Conservation (phyloP, 2,797 vertebrate species). For the Catostomus latipinnis region DNA sequence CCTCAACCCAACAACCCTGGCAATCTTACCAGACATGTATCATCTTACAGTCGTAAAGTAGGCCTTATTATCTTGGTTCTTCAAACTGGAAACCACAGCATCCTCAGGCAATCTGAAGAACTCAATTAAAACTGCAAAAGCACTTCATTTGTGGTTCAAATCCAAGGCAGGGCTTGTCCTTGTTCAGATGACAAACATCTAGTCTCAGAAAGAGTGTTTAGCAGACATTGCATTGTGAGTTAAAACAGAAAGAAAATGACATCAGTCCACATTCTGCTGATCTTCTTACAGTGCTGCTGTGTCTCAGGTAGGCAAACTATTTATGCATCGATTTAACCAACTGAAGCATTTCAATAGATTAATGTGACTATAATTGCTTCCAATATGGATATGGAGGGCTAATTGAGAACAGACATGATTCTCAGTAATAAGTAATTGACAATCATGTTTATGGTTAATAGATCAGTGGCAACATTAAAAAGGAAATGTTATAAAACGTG, state of each 20-base stretch:
- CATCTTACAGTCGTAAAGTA: slow-evolving; percentile 1
- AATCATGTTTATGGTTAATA: too few relatives aligned
- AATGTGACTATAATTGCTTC: too few relatives aligned
- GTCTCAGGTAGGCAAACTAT: slow-evolving; percentile 39
- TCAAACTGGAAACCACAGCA: neutral
- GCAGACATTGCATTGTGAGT: neutral
- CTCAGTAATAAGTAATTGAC: too few relatives aligned
- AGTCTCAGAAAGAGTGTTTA: neutral
- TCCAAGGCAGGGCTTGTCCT: slow-evolving; percentile 18
- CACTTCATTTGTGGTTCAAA: slow-evolving; percentile 30
- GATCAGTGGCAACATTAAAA: too few relatives aligned
- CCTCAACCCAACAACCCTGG: too few relatives aligned
- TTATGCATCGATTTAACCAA: neutral
- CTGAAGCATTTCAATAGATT: too few relatives aligned
- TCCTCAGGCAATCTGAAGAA: slow-evolving; percentile 3
- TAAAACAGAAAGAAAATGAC: slow-evolving; percentile 8
- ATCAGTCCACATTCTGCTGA: slow-evolving; percentile 19
- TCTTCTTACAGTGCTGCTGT: slow-evolving; percentile 31
- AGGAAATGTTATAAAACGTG: too few relatives aligned
- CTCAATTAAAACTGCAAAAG: slow-evolving; percentile 17
- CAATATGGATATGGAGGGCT: too few relatives aligned
- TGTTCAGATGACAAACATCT: neutral
- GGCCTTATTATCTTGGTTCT: neutral
- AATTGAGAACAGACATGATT: too few relatives aligned
- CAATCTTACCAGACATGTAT: too few relatives aligned